Evolutionary conservation across 2,113 vertebrate genomes (phyloP), one percentile per base, ranked within the genome.

Genomic region (Pimephales promelas): DNA sequence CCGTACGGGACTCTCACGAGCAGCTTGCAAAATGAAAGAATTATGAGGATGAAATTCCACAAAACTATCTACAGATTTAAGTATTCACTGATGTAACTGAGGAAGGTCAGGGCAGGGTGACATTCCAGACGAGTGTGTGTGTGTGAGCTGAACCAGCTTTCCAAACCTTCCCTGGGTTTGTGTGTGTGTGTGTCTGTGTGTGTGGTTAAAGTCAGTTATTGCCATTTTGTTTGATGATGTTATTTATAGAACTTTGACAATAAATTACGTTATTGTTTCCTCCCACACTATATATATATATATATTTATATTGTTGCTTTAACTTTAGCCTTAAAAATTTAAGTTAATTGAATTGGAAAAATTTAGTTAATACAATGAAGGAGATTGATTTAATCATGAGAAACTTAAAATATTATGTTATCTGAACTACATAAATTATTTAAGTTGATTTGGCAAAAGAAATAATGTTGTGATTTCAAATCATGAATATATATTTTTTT

Each of bases 81-180:
- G 59, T 56, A 75, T 54, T 84, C 61, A 70, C 36, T 54, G 13
- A 56, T 84, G 87, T 71, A 66, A 72, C 85, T 26, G 13, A 62
- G 22, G 49, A 83, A 82, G 83, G 83, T 87, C 86, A 88, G 43
- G 24, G 75, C 56, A 71, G 86, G 89, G 86, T 87, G 79, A 86
- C 73, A 49, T 66, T 83, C 73, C 73, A 81, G 49, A 52, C 6
- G 24, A 31, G 59, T 11, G 75, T 62, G 68, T 57, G n/a, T 64
- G 45, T n/a, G 20, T 80, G n/a, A 62, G 36, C 56, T 24, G 36
- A 78, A 26, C 22, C 34, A 26, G 56, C 34, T 78, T 61, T 61
- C 8, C 4, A 78, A 79, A 78, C 74, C 10, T 24, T 78, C 7
- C 11, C 56, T 54, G 62, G 20, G 22, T 34, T 31, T 54, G 47